Base-by-base conservation (phyloP, 2,113 vertebrate genomes). In the Puffinus mauretanicus region DNA sequence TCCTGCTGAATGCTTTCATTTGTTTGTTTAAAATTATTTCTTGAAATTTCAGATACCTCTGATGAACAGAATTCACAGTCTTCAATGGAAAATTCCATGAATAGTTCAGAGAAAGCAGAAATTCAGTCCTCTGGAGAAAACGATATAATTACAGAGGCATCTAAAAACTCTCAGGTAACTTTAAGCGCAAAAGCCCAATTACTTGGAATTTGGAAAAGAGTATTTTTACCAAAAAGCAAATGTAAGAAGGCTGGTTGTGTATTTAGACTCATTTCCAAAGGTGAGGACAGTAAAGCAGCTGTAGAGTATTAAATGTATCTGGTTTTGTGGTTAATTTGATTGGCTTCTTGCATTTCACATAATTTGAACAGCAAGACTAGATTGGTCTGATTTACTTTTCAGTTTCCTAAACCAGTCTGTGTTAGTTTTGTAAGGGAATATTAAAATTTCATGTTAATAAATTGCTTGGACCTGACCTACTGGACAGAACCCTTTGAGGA, bases 111-210 rank as follows among this genome's bases (percentile, higher is more conserved):
- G 97, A 99, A 99, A 98, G 98, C 97, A 88, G 99, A 99, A 94
- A 96, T 98, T 79, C 98, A 98, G 97, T 98, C 97, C 26, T 98
- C 98, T 93, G 98, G 98, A 51, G 99, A 98, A 90, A 98, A 98
- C 8, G 99, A 99, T 71, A 97, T 98, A 81, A 96, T 98, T 58
- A 96, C 98, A 93, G 99, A 99, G 97, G 97, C 98, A 54, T 97
- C 98, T 82, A 98, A 99, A 98, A 98, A 98, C 98, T 98, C 99
- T 99, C 99, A 99, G 99, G 99, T 99, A 99, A 97, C 79, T 87
- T 91, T 36, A 91, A 81, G 27, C 9, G 2, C 40, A 71, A 30
- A 86, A 93, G 30, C 11, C 16, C 2, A 1, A 51, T 79, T 82
- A 26, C n/a, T 46, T 67, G 34, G 57, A 44, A 73, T 49, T 90